Conservation (phyloP, 1,140 invertebrate species). For the Leptinotarsa defecta region DNA sequence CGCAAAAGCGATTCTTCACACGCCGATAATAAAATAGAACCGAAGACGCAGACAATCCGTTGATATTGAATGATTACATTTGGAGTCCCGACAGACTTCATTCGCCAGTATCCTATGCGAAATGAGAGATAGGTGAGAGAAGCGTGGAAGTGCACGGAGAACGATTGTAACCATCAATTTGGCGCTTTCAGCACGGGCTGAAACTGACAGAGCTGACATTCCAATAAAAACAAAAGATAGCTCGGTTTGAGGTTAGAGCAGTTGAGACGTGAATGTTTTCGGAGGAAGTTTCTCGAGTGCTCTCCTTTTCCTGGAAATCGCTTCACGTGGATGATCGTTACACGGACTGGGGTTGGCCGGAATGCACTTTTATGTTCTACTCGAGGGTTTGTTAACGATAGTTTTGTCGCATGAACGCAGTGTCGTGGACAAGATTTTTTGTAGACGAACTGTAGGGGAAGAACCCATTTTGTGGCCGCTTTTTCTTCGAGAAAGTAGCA, state of each 20-base stretch:
- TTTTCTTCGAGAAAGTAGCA: too few species aligned
- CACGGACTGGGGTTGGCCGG: neutral
- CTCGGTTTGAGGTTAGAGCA: slow-evolving; percentile 2
- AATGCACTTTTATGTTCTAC: neutral
- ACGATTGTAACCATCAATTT: slow-evolving; percentile 22
- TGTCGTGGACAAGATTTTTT: too few species aligned
- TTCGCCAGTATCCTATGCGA: neutral
- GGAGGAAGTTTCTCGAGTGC: slow-evolving; percentile 1
- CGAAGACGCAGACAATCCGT: neutral
- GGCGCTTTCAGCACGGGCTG: neutral
- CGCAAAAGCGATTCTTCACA: too few species aligned
- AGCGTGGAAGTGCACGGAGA: slow-evolving; percentile 10
- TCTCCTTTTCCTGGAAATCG: neutral
- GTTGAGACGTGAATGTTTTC: slow-evolving; percentile 18
- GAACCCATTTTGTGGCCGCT: too few species aligned
- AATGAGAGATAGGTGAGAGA: neutral
- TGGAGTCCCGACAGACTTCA: neutral
- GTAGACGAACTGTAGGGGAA: too few species aligned
- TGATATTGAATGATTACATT: slow-evolving; percentile 4
- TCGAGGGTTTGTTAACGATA: neutral
- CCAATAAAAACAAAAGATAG: slow-evolving; percentile 18
- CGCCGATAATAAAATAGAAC: neutral
- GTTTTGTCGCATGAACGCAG: too few species aligned
- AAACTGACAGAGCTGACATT: slow-evolving; percentile 14
- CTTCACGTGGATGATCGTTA: neutral